Evolutionary conservation across 2,113 vertebrate species (phyloP), one percentile per base, ranked within the genome.

Genomic region (Aramus guarauna): DNA sequence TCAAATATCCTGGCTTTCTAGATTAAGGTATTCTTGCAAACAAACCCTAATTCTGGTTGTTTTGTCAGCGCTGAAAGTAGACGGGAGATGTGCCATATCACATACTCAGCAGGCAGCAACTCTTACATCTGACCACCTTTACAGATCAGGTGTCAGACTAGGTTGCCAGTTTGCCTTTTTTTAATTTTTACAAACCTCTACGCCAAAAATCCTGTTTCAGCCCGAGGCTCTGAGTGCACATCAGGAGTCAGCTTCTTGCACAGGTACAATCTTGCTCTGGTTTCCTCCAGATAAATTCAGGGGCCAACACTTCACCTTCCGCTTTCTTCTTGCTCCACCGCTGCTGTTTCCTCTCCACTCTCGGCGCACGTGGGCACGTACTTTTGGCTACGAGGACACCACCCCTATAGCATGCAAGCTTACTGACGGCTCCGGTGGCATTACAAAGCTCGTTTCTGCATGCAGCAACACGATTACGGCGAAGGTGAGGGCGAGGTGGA

Each of bases 401-500:
- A 37, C 16, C 9, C 59, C 23, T 22, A 7, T 5, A 53, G 43
- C 71, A 43, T 67, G 88, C 59, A 90, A 92, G 63, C 48, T 37
- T 39, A 9, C 43, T 78, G 66, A 66, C 1, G 0, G 53, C 59
- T 36, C 66, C 3, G 4, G 55, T 82, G 43, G 53, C 72, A 53
- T 32, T 18, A 48, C 91, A 69, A 91, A 87, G 83, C 73, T 91
- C 52, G 36, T 56, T 53, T 73, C 79, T 81, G 37, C 96, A 94
- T 86, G 97, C 84, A 95, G 92, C 39, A 94, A 92, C 97, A 94
- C 0, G 94, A 87, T 45, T 48, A 92, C 0, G 11, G 85, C 0
- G 14, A 93, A 96, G 95, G 95, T 60, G 67, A 95, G 90, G 96
- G 94, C 0, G 78, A 94, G 82, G 92, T 67, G 90, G 72, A 56